Evolutionary conservation across 2,888 invertebrate genomes (phyloP).

Genomic region (Endomychus coccineus): DNA sequence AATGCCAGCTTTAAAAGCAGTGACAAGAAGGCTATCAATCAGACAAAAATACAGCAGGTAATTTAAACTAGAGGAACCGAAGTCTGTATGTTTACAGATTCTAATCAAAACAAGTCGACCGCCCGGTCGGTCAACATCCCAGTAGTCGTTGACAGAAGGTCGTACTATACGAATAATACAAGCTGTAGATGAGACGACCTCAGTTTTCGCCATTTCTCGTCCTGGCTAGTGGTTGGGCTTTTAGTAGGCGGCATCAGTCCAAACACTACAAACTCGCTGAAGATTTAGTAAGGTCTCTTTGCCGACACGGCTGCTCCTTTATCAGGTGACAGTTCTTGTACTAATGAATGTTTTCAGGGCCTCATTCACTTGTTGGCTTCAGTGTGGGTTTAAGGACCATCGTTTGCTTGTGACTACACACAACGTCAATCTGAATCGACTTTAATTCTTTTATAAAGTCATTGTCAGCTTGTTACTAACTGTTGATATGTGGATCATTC

Average conservation of each 20-base stretch:
- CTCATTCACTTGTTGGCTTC: slow-evolving; percentile 29
- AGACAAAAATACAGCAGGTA: slow-evolving; percentile 35
- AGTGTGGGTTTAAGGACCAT: slow-evolving; percentile 24
- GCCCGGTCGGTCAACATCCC: slow-evolving; percentile 31
- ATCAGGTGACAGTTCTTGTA: slow-evolving; percentile 42
- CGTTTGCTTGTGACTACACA: too few relatives aligned
- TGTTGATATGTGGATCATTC: too few relatives aligned
- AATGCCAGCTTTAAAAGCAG: too few relatives aligned
- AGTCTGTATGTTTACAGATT: slow-evolving; percentile 38
- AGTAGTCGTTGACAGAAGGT: slow-evolving; percentile 9
- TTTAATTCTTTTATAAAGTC: too few relatives aligned
- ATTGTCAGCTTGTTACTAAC: too few relatives aligned
- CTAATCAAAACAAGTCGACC: slow-evolving; percentile 39
- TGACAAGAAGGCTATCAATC: slow-evolving; percentile 37
- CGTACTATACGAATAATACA: slow-evolving; percentile 5
- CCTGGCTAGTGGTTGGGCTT: too few relatives aligned
- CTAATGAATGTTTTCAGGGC: slow-evolving; percentile 41
- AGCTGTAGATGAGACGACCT: too few relatives aligned
- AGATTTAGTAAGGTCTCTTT: slow-evolving; percentile 38
- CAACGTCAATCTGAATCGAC: too few relatives aligned
- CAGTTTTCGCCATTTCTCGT: too few relatives aligned
- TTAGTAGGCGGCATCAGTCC: slow-evolving; percentile 30
- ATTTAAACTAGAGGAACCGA: slow-evolving; percentile 38
- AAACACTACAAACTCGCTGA: slow-evolving; percentile 35
- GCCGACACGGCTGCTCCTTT: slow-evolving; percentile 41